Conservation (phyloP, 2,113 vertebrate genomes). For the Sardina pilchardus region DNA sequence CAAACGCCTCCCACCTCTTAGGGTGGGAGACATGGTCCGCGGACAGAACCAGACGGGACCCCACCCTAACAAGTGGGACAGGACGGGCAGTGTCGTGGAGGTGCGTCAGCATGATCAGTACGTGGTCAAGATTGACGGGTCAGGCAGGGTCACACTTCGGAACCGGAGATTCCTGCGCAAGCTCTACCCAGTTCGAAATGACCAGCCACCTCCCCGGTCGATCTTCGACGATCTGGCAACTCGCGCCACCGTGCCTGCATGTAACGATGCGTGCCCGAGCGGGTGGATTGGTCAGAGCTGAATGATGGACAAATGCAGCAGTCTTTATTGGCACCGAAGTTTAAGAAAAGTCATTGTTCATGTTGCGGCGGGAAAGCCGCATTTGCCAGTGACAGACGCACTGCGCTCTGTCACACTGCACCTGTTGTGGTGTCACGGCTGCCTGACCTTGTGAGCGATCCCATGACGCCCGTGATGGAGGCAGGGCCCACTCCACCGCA, state of each 20-base stretch:
- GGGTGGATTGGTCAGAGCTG: too few species aligned
- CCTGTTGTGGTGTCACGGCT: neutral
- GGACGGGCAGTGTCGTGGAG: conserved; percentile 7
- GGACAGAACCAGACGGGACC: conserved; percentile 9
- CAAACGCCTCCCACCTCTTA: too few species aligned
- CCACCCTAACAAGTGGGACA: conserved; percentile 16
- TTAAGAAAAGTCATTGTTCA: too few species aligned
- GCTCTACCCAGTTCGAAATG: neutral
- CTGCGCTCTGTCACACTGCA: too few species aligned
- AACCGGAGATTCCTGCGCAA: conserved; percentile 3
- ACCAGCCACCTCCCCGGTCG: neutral
- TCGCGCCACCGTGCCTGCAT: neutral
- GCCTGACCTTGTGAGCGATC: too few species aligned
- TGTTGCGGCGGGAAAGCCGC: too few species aligned
- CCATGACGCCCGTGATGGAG: neutral
- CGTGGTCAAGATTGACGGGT: neutral
- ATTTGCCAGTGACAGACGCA: too few species aligned
- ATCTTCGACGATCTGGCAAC: neutral
- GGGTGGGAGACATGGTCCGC: neutral
- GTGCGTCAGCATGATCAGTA: conserved; percentile 7
- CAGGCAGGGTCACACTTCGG: neutral
- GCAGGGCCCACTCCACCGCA: neutral
- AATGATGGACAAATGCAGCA: too few species aligned
- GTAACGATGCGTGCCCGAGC: too few species aligned
- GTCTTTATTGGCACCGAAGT: too few species aligned